phyloP scores from a whole-genome alignment of 2,888 invertebrate species.

The Chesias legatella region DNA sequence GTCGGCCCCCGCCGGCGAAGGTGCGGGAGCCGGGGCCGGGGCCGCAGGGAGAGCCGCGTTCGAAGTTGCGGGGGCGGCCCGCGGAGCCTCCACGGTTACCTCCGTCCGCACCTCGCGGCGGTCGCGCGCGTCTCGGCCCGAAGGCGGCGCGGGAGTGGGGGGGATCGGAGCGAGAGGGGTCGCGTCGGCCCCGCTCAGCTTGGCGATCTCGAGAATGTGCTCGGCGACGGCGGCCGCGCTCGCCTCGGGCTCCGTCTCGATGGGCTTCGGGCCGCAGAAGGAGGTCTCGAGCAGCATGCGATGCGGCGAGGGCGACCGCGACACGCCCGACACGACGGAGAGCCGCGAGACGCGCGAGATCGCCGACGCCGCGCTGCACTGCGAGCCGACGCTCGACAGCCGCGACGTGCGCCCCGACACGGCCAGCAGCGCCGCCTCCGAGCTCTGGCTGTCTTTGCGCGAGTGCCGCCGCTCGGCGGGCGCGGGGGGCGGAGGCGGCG shows the following conservation, averaged over 20 bases:
- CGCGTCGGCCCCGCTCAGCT: conserved; percentile 31
- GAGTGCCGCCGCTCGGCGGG: conserved; percentile 74
- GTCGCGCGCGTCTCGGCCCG: conserved; percentile 51
- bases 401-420: conserved; percentile 91
- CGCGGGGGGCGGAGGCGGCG: conserved; percentile 60
- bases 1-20: conserved; percentile 28
- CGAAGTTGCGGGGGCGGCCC: conserved; percentile 15
- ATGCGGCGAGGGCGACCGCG: conserved; percentile 93
- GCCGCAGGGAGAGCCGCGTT: conserved; percentile 22
- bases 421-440: conserved; percentile 87
- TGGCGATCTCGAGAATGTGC: conserved; percentile 65
- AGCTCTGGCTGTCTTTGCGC: conserved; percentile 87
- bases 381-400: conserved; percentile 86
- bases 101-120: conserved; percentile 61
- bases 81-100: conserved; percentile 52
- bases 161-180: conserved; percentile 39
- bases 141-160: conserved; percentile 30
- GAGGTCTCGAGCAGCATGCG: conserved; percentile 94
- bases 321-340: conserved; percentile 75
- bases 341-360: conserved; percentile 59
- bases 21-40: conserved; percentile 7
- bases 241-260: conserved; percentile 74
- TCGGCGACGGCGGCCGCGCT: conserved; percentile 71
- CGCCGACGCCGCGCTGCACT: conserved; percentile 83
- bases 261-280: conserved; percentile 92